phyloP scores from a whole-genome alignment of 2,888 invertebrate genomes.

The Elgonia sp. region DNA sequence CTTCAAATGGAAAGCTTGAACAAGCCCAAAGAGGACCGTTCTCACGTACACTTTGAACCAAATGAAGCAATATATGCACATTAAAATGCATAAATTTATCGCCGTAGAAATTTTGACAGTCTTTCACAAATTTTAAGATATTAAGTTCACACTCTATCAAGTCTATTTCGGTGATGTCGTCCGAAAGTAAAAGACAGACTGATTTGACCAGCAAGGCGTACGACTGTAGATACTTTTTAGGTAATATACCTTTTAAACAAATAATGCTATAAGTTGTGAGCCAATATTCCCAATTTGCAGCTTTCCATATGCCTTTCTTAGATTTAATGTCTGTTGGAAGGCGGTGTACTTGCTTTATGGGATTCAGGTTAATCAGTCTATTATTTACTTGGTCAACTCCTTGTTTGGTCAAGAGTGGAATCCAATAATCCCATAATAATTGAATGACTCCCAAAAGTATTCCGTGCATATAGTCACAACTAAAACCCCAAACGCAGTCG shows the following conservation, averaged over 20 bases:
- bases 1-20: too few relatives aligned
- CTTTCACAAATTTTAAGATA: slow-evolving; percentile 8
- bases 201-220: too few relatives aligned
- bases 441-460: too few relatives aligned
- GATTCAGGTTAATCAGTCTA: slow-evolving; percentile 18
- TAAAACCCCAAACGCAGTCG: too few relatives aligned
- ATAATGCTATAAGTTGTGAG: slow-evolving; percentile 57
- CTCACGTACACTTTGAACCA: neutral
- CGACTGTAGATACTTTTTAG: too few relatives aligned
- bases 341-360: slow-evolving; percentile 28
- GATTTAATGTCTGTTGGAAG: slow-evolving; percentile 23
- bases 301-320: slow-evolving; percentile 37
- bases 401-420: too few relatives aligned
- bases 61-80: slow-evolving; percentile 40
- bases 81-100: too few relatives aligned
- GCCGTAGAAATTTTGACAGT: slow-evolving; percentile 19
- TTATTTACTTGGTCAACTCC: neutral
- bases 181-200: slow-evolving; percentile 13
- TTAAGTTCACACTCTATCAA: slow-evolving; percentile 41
- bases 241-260: too few relatives aligned
- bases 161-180: slow-evolving; percentile 29
- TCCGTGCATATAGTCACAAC: too few relatives aligned
- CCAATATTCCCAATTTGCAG: slow-evolving; percentile 65
- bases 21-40: neutral
- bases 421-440: too few relatives aligned